Percentiles rank a stretch among this genome's conserved stretches.
Evolutionary conservation across 92 coral and sea anemone genomes (phyloP).

Genomic region (Pocillopora grandis): DNA sequence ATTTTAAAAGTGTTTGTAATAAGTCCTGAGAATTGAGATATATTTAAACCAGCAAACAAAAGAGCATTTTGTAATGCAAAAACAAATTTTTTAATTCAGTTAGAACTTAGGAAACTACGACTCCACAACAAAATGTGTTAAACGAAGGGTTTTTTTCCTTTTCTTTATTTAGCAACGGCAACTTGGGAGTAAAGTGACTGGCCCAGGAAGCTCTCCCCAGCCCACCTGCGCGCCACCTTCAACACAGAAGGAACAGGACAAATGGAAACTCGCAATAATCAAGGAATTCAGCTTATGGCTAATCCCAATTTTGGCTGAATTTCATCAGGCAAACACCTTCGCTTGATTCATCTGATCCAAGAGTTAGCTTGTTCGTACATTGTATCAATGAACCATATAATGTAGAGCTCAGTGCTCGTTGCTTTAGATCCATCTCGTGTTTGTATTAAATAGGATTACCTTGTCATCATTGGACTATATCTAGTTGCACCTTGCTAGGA

Average conservation of each 20-base stretch:
- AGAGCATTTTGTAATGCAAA: too few species aligned
- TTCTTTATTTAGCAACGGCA: constrained; percentile 35
- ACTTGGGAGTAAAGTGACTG: constrained; percentile 31
- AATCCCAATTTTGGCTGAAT: constrained; percentile 38
- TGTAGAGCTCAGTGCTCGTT: constrained; percentile 11
- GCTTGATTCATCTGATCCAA: not conserved
- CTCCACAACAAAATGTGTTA: not conserved
- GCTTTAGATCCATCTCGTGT: not conserved
- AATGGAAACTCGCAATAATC: constrained; percentile 52
- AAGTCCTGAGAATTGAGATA: too few species aligned
- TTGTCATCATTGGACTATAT: not conserved
- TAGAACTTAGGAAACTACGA: too few species aligned
- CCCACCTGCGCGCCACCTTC: constrained; percentile 51
- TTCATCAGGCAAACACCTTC: constrained; percentile 1
- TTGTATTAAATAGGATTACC: not conserved
- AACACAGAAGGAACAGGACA: constrained; percentile 63
- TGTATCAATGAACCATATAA: constrained; percentile 19
- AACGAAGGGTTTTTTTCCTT: not conserved
- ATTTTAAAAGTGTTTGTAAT: too few species aligned
- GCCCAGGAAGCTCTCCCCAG: constrained; percentile 14
- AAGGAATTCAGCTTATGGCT: constrained; percentile 52
- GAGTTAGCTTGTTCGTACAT: constrained; percentile 42
- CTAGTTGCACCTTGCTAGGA: not conserved
- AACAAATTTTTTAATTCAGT: too few species aligned
- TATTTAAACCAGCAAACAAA: too few species aligned